Evolutionary conservation across 2,888 invertebrate genomes (phyloP), one percentile per base, ranked within the genome.

Genomic region (Drosophila putrida): DNA sequence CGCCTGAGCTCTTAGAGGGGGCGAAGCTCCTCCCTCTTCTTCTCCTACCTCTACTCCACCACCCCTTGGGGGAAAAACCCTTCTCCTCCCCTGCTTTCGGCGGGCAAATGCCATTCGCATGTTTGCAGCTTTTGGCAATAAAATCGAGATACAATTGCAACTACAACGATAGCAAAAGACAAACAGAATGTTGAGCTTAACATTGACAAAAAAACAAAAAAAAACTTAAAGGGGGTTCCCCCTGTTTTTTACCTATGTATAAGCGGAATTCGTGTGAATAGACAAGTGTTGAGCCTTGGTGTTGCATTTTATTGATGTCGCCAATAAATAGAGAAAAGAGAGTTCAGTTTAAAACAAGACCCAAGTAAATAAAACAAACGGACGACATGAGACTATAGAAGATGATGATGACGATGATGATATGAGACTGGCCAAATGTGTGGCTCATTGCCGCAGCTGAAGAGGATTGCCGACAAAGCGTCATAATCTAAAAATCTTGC

Each of bases 401-500:
- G 20, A 20, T 20, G 20, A 20, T 20, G 20, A 20, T 20, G 2
- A 20, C 3, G 20, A 20, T 20, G 10, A 20, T 25, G 25, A 41
- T 20, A 41, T 11, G 11, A 41, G 41, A 9, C 41, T 25, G 41
- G 5, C 39, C 41, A 41, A 41, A 20, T 41, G 41, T 20, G 20
- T 20, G 41, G 20, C 6, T 6, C 20, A 11, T 10, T 20, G 41
- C 41, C 41, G 41, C 41, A 55, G 59, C 35, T 51, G 46, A 27
- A 4, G 43, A n/a, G 35, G 43, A 53, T 64, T 60, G 80, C 58
- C 47, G 62, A 36, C 60, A 65, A 77, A 71, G 81, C 88, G 86
- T 83, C 72, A 82, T 88, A 86, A 83, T 88, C 89, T 70, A 69
- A 80, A 82, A 75, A 77, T 71, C 74, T 85, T 73, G 77, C 86